These are phyloP conservation scores for Volucella zonaria DNA, from an alignment of 2,888 invertebrate genomes.

Conservation along the genomic window DNA sequence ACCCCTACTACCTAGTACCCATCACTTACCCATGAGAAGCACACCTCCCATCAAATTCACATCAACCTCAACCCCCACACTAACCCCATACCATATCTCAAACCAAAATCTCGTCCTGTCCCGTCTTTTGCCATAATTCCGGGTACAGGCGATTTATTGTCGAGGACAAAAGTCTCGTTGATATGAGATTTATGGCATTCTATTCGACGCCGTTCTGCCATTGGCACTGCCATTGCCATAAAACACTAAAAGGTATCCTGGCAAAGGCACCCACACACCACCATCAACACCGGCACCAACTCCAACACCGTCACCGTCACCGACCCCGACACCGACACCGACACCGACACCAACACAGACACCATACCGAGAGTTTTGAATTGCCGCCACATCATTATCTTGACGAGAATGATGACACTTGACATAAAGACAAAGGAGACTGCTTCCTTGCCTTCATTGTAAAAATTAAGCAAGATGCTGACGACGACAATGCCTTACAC, in stretches of 20 bases:
- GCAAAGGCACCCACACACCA: not conserved
- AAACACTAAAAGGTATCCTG: slow-evolving; percentile 44
- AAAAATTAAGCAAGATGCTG: slow-evolving; percentile 27
- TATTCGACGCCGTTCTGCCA: slow-evolving; percentile 56
- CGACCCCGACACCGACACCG: not conserved
- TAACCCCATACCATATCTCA: no score
- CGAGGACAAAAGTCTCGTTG: slow-evolving; percentile 66
- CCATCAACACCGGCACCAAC: not conserved
- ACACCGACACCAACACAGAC: not conserved
- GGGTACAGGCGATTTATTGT: slow-evolving; percentile 65
- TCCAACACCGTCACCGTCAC: no score
- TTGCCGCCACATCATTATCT: slow-evolving; percentile 38
- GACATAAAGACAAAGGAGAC: slow-evolving; percentile 29
- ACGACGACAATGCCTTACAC: not conserved
- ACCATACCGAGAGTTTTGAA: slow-evolving; percentile 2
- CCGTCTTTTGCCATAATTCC: slow-evolving; percentile 63
- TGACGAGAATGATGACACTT: slow-evolving; percentile 55
- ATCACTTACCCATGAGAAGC: not conserved
- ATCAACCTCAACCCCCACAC: not conserved
- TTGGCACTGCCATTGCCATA: slow-evolving; percentile 50
- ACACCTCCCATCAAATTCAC: not conserved
- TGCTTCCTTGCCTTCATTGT: not conserved
- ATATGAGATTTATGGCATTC: slow-evolving; percentile 67
- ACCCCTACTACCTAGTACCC: not conserved
- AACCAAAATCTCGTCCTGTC: not conserved